phyloP scores from a whole-genome alignment of 1,140 invertebrate species.

The Aphelinus certus region DNA sequence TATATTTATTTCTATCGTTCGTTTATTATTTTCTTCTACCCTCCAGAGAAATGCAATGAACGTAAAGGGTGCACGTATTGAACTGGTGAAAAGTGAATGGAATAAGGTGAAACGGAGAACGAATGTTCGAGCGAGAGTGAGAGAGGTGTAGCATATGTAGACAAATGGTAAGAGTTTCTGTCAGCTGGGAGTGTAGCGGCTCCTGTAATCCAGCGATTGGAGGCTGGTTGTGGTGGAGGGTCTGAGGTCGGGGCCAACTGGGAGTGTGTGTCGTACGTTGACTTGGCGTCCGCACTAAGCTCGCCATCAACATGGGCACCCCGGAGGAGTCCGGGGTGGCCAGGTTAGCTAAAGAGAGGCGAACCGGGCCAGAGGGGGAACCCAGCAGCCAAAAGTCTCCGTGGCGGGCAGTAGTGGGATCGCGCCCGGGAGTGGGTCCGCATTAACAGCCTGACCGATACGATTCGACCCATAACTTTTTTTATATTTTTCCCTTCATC shows the following conservation, averaged over 20 bases:
- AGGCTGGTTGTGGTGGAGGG: conserved; percentile 84
- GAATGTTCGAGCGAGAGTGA: not conserved
- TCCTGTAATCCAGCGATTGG: conserved; percentile 94
- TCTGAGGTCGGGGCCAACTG: conserved; percentile 83
- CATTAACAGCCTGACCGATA: conserved; percentile 84
- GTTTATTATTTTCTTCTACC: no score
- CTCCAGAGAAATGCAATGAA: no score
- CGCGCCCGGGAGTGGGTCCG: conserved; percentile 90
- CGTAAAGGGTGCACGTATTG: no score
- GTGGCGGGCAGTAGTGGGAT: conserved; percentile 96
- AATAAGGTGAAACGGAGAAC: no score
- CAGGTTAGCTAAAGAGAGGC: conserved; percentile 94
- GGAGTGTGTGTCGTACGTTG: conserved; percentile 73
- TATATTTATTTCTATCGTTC: no score
- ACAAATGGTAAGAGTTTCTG: not conserved
- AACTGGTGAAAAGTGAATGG: no score
- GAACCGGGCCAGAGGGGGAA: conserved; percentile 94
- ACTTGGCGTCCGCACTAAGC: conserved; percentile 88
- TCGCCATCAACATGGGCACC: conserved; percentile 90
- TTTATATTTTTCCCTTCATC: not conserved
- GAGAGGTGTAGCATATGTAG: conserved; percentile 35
- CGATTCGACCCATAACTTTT: conserved; percentile 82
- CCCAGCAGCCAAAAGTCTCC: conserved; percentile 96
- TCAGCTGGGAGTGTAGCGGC: conserved; percentile 86
- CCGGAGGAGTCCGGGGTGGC: conserved; percentile 79